A percentile compares a stretch with the other conserved stretches of the same genome.
These are phyloP conservation scores for Vireo griseus DNA, from an alignment of 2,797 vertebrate genomes.

Conservation along the genomic window DNA sequence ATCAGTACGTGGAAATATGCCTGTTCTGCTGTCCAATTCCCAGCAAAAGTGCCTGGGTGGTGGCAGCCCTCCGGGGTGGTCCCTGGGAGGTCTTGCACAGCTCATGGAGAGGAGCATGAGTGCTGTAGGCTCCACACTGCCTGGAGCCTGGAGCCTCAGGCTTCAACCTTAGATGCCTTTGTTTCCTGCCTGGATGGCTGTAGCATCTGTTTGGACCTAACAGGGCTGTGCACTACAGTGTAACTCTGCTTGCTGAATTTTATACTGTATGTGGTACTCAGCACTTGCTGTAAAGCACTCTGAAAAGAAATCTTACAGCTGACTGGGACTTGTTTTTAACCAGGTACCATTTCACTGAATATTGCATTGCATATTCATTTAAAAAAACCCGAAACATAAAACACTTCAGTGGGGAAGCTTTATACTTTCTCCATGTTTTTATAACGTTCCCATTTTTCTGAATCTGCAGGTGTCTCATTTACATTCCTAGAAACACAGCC, in stretches of 20 bases:
- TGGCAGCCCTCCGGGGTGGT: not conserved
- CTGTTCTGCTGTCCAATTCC: not conserved
- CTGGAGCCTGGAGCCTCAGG: not conserved
- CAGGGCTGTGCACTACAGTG: not conserved
- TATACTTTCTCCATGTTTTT: not conserved
- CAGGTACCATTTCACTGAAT: not conserved
- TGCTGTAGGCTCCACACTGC: accelerated
- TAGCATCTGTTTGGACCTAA: not conserved
- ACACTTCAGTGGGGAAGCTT: not conserved
- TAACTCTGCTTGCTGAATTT: not conserved
- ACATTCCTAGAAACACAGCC: slow-evolving; percentile 47
- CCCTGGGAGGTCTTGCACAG: not conserved
- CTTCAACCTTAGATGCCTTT: not conserved
- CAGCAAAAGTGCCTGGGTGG: not conserved
- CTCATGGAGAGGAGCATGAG: not conserved
- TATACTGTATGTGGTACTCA: not conserved
- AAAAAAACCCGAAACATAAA: accelerated
- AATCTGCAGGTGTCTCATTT: slow-evolving; percentile 35
- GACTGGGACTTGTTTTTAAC: not conserved
- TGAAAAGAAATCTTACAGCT: not conserved
- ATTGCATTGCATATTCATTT: not conserved
- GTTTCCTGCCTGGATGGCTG: not conserved
- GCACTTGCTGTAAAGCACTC: not conserved
- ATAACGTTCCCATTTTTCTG: not conserved
- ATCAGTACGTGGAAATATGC: not conserved